These are phyloP conservation scores for Oreochromis spilurus DNA, from an alignment of 2,113 vertebrate genomes.

Conservation along the genomic window DNA sequence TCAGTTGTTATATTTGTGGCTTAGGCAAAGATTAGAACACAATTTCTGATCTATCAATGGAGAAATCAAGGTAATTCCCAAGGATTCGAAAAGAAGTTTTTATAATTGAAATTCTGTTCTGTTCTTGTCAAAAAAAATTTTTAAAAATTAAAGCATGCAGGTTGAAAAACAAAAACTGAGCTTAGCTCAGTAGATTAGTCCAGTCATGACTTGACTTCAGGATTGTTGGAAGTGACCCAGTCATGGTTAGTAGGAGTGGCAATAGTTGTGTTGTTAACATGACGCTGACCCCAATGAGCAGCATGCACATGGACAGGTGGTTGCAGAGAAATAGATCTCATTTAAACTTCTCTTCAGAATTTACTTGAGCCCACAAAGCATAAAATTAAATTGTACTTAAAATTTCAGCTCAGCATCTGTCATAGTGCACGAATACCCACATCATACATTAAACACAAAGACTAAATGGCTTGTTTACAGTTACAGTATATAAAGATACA, in stretches of 20 bases:
- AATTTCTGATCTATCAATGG: neutral
- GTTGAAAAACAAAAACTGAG: neutral
- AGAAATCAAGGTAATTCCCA: neutral
- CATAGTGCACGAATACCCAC: neutral
- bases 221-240: neutral
- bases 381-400: neutral
- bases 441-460: neutral
- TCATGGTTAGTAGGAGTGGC: neutral
- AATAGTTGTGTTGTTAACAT: neutral
- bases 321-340: neutral
- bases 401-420: neutral
- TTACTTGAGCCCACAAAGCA: neutral
- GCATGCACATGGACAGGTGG: neutral
- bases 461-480: neutral
- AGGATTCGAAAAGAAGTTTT: rapidly evolving
- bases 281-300: neutral
- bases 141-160: neutral
- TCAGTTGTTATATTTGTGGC: neutral
- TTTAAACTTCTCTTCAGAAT: neutral
- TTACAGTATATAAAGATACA: neutral
- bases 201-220: neutral
- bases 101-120: neutral
- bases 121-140: neutral
- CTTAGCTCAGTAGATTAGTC: neutral
- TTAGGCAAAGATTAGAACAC: neutral